Conservation (phyloP, 2,113 vertebrate genomes). For the Actinemys pallida region DNA sequence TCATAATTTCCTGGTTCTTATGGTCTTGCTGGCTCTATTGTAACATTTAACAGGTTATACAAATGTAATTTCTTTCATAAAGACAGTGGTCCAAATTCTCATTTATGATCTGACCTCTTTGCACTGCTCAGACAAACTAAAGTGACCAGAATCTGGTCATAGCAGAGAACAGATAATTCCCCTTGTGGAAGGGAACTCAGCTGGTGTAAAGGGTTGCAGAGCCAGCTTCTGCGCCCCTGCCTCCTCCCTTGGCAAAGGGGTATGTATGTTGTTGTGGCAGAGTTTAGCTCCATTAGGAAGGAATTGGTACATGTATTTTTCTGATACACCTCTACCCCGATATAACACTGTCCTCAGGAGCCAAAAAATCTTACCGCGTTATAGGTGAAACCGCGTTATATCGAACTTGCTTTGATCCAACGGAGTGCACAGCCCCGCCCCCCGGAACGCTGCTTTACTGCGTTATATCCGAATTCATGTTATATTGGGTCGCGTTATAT, state of each 20-base stretch:
- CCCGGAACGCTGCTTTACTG: no score
- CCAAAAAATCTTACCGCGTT: no score
- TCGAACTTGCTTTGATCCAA: no score
- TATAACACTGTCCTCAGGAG: no score
- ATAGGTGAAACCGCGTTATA: no score
- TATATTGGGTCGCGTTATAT: no score
- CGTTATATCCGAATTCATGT: no score
- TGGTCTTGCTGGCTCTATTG: accelerated
- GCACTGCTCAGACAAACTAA: background rate
- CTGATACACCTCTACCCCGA: background rate
- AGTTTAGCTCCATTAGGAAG: background rate
- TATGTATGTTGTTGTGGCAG: background rate
- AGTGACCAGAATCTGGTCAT: background rate
- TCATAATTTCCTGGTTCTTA: background rate
- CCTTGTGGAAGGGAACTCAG: background rate
- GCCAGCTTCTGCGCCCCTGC: background rate
- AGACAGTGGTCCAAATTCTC: background rate
- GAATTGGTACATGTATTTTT: background rate
- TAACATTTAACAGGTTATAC: background rate
- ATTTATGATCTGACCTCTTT: background rate
- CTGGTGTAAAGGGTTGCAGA: conserved; percentile 6
- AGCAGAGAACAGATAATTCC: background rate
- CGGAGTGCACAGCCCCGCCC: no score
- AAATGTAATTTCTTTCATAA: background rate
- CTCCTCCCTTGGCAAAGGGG: background rate